Percentiles rank a stretch among this genome's conserved stretches.
Conservation (phyloP, 2,888 invertebrate species). For the Cataglyphis cursor region DNA sequence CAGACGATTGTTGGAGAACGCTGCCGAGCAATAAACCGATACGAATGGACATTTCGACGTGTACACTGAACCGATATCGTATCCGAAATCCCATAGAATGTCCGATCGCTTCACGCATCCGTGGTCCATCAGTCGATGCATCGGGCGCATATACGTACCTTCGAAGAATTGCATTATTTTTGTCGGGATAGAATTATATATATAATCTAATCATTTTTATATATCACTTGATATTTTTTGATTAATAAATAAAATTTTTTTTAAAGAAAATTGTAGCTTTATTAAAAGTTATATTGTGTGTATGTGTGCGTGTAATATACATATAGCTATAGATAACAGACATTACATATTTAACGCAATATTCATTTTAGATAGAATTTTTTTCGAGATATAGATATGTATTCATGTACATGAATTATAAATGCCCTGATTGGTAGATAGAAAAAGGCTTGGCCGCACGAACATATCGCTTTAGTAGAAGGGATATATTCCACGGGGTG, state of each 20-base stretch:
- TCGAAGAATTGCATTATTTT: constrained; percentile 23
- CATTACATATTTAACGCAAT: not conserved
- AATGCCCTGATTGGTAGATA: not conserved
- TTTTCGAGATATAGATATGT: not conserved
- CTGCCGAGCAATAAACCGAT: constrained; percentile 80
- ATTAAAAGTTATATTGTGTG: not conserved
- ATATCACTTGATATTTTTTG: not conserved
- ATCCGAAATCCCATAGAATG: constrained; percentile 66
- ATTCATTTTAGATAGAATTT: not conserved
- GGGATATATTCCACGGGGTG: not conserved
- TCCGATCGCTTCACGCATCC: constrained; percentile 74
- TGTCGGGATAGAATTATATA: not conserved
- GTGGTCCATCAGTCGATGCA: constrained; percentile 44
- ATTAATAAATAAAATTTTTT: not conserved
- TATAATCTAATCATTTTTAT: not conserved
- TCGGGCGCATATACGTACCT: not conserved
- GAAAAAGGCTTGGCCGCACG: constrained; percentile 5
- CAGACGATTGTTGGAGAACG: constrained; percentile 70
- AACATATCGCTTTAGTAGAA: not conserved
- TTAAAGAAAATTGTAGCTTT: not conserved
- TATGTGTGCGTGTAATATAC: no score
- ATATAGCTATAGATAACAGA: no score
- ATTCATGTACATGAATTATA: not conserved
- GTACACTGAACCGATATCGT: constrained; percentile 64
- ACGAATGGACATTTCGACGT: constrained; percentile 70